Conservation (phyloP, 2,888 invertebrate species). For the Epinotia bilunana region DNA sequence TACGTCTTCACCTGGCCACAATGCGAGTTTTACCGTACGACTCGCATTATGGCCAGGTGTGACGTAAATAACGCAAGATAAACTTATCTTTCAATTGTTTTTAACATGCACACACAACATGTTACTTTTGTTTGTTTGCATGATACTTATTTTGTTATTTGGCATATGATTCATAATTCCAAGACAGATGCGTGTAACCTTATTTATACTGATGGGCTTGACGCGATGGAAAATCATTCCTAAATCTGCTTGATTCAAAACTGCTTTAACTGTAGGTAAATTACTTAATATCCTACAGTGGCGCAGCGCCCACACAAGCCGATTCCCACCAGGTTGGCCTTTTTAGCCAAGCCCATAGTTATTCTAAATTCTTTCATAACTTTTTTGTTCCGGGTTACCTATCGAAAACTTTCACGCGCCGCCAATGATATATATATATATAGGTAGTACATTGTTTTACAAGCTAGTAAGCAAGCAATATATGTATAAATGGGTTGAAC, state of each 20-base stretch:
- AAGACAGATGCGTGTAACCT: neutral
- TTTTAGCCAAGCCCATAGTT: too few relatives aligned
- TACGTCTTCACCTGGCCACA: too few relatives aligned
- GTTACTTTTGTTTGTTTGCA: conserved; percentile 24
- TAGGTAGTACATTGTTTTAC: neutral
- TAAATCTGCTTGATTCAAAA: neutral
- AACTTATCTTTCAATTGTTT: conserved; percentile 30
- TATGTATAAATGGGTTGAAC: too few relatives aligned
- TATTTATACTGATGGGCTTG: neutral
- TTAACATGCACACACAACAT: conserved; percentile 25
- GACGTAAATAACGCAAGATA: too few relatives aligned
- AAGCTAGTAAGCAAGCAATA: neutral
- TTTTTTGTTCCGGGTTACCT: too few relatives aligned
- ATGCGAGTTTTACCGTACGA: too few relatives aligned
- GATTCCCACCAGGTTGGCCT: too few relatives aligned
- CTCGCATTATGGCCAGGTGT: too few relatives aligned
- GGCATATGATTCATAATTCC: neutral
- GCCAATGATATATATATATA: neutral
- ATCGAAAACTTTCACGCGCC: too few relatives aligned
- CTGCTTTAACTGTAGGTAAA: neutral
- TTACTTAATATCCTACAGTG: too few relatives aligned
- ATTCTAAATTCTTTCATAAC: too few relatives aligned
- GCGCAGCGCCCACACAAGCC: too few relatives aligned
- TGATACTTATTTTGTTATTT: conserved; percentile 15
- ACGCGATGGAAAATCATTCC: neutral